These are phyloP conservation scores for Trissolcus brochymenae DNA, from an alignment of 2,888 invertebrate genomes.

Conservation along the genomic window DNA sequence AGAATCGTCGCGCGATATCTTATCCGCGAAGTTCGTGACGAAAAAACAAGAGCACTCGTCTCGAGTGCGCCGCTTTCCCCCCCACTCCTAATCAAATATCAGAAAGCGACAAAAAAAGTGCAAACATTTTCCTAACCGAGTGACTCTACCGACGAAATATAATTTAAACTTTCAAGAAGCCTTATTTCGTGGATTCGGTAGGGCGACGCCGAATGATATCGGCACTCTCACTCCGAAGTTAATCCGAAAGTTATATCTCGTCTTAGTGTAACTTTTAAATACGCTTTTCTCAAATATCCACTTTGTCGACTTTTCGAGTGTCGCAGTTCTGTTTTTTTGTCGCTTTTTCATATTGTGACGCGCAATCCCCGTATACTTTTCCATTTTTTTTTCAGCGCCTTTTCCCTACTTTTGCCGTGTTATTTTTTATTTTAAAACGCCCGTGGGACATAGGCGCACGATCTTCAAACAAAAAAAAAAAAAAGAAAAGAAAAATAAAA, in stretches of 20 bases:
- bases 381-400: constrained; percentile 5
- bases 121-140: constrained; percentile 48
- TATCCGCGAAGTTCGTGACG: constrained; percentile 18
- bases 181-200: constrained; percentile 47
- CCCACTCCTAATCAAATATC: constrained; percentile 31
- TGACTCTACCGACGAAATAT: constrained; percentile 43
- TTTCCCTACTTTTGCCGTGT: constrained; percentile 17
- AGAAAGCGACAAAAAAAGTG: constrained; percentile 45
- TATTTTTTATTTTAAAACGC: constrained; percentile 27
- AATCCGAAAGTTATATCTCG: constrained; percentile 62
- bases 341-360: neutral
- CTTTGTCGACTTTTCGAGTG: constrained; percentile 36
- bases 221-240: constrained; percentile 57
- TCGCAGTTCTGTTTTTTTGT: constrained; percentile 13
- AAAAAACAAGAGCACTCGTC: constrained; percentile 8
- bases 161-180: constrained; percentile 49
- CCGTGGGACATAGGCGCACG: constrained; percentile 31
- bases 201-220: constrained; percentile 29
- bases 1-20: constrained; percentile 39
- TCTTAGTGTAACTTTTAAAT: constrained; percentile 61
- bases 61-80: neutral
- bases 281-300: constrained; percentile 59
- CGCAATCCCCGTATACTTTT: neutral
- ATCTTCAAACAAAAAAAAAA: constrained; percentile 27
- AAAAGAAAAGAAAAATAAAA: too few species aligned